Evolutionary conservation across 2,113 vertebrate species (phyloP), one percentile per base, ranked within the genome.

Genomic region (Stictonetta naevosa): DNA sequence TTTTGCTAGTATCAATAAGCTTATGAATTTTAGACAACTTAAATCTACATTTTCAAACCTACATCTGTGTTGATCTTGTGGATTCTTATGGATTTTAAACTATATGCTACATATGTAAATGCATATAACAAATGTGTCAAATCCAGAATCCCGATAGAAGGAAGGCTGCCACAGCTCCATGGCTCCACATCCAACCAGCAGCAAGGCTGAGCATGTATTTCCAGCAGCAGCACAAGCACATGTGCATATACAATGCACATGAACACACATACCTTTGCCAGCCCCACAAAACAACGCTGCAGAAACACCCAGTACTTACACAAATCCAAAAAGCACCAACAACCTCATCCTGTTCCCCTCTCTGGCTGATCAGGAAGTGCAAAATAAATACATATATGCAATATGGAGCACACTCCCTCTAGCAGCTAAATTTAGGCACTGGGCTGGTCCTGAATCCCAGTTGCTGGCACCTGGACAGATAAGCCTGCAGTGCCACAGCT

Each of bases 171-270:
- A 48, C 48, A 62, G 16, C n/a, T 75, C 40, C 18, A 2, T 42
- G 13, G 19, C 28, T 34, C 17, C 40, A 58, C 16, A 63, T 33
- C 11, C 34, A 44, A 18, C 34, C 21, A 40, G 46, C 1, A 22
- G n/a, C 1, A 1, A 34, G 20, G 23, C 38, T 86, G 55, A 25
- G 26, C n/a, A 16, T 5, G 0, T 62, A 6, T 22, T 86, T 60
- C 21, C 25, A 62, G 25, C 14, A 55, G 53, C 62, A 48, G 42
- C 28, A 36, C 1, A 4, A 69, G 40, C 29, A 34, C 11, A 36
- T 28, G 11, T 15, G 33, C 1, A 0, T 23, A 19, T 56, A 34
- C 1, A 2, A 25, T 22, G 11, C 1, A 5, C 6, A 4, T 13
- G 13, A 15, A 52, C 2, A 5, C 16, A 31, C 1, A 2, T 75